phyloP scores from a whole-genome alignment of 2,113 vertebrate species.

The Siphamia tubifer region DNA sequence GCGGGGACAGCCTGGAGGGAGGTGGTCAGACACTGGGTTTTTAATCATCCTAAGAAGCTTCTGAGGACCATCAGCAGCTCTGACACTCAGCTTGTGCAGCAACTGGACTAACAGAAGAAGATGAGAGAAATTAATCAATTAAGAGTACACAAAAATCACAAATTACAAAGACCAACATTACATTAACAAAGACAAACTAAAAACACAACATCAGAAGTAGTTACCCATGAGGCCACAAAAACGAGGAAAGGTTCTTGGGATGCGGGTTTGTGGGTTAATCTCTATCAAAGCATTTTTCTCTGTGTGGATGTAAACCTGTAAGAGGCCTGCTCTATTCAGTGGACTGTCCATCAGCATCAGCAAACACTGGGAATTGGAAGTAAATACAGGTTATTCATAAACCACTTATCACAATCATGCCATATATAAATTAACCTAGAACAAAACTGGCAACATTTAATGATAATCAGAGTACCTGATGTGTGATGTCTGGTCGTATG shows the following conservation, averaged over 20 bases:
- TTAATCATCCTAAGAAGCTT: slow-evolving; percentile 94
- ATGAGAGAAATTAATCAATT: not conserved
- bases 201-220: not conserved
- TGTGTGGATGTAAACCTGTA: slow-evolving; percentile 96
- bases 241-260: slow-evolving; percentile 93
- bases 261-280: slow-evolving; percentile 96
- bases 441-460: not conserved
- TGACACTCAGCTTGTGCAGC: slow-evolving; percentile 94
- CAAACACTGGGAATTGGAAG: slow-evolving; percentile 79
- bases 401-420: not conserved
- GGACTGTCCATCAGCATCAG: slow-evolving; percentile 98
- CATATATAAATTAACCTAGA: not conserved
- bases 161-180: not conserved
- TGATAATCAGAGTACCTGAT: slow-evolving; percentile 82
- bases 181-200: not conserved
- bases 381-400: not conserved
- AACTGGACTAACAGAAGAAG: slow-evolving; percentile 86
- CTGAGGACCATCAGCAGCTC: slow-evolving; percentile 94
- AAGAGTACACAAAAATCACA: not conserved
- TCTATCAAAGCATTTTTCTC: slow-evolving; percentile 94
- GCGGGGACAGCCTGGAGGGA: slow-evolving; percentile 91
- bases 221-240: slow-evolving; percentile 99
- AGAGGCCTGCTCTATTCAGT: slow-evolving; percentile 91
- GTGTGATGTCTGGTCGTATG: slow-evolving; percentile 92
- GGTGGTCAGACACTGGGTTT: slow-evolving; percentile 93